Evolutionary conservation across 2,888 invertebrate genomes (phyloP), one percentile per base, ranked within the genome.

Genomic region (Romanomermis culicivorax): DNA sequence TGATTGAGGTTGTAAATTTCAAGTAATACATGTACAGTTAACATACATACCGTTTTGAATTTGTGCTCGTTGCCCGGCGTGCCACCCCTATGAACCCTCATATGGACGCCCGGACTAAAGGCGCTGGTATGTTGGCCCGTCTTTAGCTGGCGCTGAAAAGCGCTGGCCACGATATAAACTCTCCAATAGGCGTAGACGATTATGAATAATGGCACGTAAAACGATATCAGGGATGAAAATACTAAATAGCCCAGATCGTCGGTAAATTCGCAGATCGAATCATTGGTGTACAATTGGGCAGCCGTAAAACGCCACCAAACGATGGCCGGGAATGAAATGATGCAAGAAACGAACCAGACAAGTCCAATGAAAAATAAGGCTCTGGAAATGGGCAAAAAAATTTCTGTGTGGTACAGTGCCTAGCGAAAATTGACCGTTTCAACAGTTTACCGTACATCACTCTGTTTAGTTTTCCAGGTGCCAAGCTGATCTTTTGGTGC

Each of bases 111-210:
- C 63, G 91, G 75, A 55, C 67, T 68, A 2, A 64, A 62, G 1
- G 67, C 66, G 49, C 67, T 60, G 4, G 72, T 66, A 59, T 66
- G 63, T 66, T 91, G 84, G 57, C 93, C 93, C 57, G 85, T 78
- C 67, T 86, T 83, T 36, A 93, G 75, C 54, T 87, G 87, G 59
- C 83, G 77, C 54, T 87, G 88, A 72, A 91, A 91, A 63, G 83
- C 81, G 1, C 84, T 82, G 2, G 93, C 93, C 2, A 91, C 91
- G 48, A 84, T 77, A 73, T 93, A 93, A 63, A 93, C 93, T 61
- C 85, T 80, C 71, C 85, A 89, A 71, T 97, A 97, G 2, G 93
- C 93, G 72, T 93, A 91, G 61, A 95, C 84, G 88, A 97, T 97
- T 55, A 97, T 85, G 69, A 87, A 80, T 29, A 95, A 75, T 29